These are phyloP conservation scores for Diachrysia chrysitis DNA, from an alignment of 2,888 invertebrate species.

Conservation along the genomic window DNA sequence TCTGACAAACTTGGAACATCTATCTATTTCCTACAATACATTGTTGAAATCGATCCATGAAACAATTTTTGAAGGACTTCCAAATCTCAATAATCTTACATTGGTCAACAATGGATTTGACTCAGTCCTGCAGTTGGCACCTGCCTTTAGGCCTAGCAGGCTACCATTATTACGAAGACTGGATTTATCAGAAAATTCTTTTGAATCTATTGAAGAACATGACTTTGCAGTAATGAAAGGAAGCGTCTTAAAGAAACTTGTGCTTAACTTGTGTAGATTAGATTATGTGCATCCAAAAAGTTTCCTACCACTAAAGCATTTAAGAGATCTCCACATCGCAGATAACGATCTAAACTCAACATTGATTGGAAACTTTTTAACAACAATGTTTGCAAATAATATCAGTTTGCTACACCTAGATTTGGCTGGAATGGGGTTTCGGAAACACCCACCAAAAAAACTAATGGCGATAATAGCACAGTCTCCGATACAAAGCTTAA, in stretches of 20 bases:
- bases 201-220: constrained; percentile 77
- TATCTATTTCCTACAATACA: constrained; percentile 89
- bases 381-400: constrained; percentile 69
- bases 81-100: constrained; percentile 82
- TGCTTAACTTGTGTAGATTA: constrained; percentile 86
- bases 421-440: constrained; percentile 87
- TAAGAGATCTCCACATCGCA: constrained; percentile 84
- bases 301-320: constrained; percentile 81
- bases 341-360: constrained; percentile 87
- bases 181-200: constrained; percentile 88
- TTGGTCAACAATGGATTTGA: constrained; percentile 89
- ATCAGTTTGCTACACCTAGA: constrained; percentile 84
- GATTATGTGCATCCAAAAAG: constrained; percentile 86
- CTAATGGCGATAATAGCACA: constrained; percentile 86
- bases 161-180: constrained; percentile 84
- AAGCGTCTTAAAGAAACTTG: constrained; percentile 79
- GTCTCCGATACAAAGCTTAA: constrained; percentile 84
- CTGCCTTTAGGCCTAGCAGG: constrained; percentile 77
- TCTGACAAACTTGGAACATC: constrained; percentile 81
- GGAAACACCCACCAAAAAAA: constrained; percentile 82
- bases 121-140: constrained; percentile 79
- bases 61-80: constrained; percentile 85
- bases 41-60: constrained; percentile 80
- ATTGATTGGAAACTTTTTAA: constrained; percentile 80
- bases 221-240: constrained; percentile 85